phyloP scores from a whole-genome alignment of 2,888 invertebrate species.

The Drosophila subsilvestris region DNA sequence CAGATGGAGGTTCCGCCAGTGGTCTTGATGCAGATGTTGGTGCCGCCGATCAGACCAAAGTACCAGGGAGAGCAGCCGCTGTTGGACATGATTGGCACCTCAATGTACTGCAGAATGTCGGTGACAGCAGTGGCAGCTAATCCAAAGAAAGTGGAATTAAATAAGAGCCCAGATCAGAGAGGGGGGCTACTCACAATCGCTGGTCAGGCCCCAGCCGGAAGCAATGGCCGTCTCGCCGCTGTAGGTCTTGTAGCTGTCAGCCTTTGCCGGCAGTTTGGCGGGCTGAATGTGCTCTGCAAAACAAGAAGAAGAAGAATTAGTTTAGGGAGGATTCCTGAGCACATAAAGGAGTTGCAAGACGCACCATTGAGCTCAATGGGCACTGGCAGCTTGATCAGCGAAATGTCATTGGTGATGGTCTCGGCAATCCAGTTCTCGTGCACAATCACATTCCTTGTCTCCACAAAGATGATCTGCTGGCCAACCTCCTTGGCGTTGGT shows the following conservation, averaged over 20 bases:
- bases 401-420: constrained; percentile 84
- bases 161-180: not conserved
- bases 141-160: not conserved
- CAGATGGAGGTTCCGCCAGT: constrained; percentile 76
- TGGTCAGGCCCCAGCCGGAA: constrained; percentile 81
- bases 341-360: not conserved
- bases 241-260: constrained; percentile 54
- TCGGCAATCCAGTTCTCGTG: constrained; percentile 82
- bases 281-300: constrained; percentile 63
- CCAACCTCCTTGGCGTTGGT: constrained; percentile 62
- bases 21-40: constrained; percentile 77
- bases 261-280: constrained; percentile 65
- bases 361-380: constrained; percentile 82
- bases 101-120: constrained; percentile 64
- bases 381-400: constrained; percentile 83
- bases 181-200: constrained; percentile 63
- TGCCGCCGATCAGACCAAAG: constrained; percentile 45
- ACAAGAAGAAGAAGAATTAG: not conserved
- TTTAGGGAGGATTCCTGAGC: too few relatives aligned
- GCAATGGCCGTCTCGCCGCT: constrained; percentile 63
- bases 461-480: constrained; percentile 69
- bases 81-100: constrained; percentile 66
- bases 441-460: constrained; percentile 68
- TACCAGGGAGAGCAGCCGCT: constrained; percentile 66
- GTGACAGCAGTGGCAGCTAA: constrained; percentile 60